phyloP scores from a whole-genome alignment of 2,888 invertebrate species.

The Drosophila kambysellisi region DNA sequence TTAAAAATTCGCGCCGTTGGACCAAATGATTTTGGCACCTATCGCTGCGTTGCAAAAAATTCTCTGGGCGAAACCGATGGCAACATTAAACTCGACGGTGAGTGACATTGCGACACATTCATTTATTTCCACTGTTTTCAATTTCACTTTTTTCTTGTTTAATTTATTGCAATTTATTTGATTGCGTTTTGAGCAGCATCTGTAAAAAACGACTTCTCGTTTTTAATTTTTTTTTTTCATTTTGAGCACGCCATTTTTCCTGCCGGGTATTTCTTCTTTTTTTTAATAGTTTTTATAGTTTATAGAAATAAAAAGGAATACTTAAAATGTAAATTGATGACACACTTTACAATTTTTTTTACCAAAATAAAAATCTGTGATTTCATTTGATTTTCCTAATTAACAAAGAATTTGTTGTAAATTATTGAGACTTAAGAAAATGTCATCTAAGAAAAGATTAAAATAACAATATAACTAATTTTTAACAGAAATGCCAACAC shows the following conservation, averaged over 20 bases:
- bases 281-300: neutral
- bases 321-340: neutral
- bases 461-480: neutral
- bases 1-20: constrained; percentile 94
- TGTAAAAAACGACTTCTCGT: constrained; percentile 6
- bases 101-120: constrained; percentile 73
- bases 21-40: constrained; percentile 93
- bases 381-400: neutral
- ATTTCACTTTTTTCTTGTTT: constrained; percentile 13
- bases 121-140: constrained; percentile 4
- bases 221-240: constrained; percentile 24
- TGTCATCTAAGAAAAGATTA: neutral
- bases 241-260: neutral
- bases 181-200: constrained; percentile 17
- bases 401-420: neutral
- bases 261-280: neutral
- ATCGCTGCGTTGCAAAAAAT: constrained; percentile 96
- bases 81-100: constrained; percentile 95
- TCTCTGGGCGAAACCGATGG: constrained; percentile 96
- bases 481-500: constrained; percentile 92
- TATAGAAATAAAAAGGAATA: neutral
- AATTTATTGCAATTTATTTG: constrained; percentile 46
- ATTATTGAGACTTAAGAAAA: neutral
- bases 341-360: neutral
- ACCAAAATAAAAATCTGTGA: neutral